Conservation (phyloP, 2,888 invertebrate genomes). For the Acleris sparsana region DNA sequence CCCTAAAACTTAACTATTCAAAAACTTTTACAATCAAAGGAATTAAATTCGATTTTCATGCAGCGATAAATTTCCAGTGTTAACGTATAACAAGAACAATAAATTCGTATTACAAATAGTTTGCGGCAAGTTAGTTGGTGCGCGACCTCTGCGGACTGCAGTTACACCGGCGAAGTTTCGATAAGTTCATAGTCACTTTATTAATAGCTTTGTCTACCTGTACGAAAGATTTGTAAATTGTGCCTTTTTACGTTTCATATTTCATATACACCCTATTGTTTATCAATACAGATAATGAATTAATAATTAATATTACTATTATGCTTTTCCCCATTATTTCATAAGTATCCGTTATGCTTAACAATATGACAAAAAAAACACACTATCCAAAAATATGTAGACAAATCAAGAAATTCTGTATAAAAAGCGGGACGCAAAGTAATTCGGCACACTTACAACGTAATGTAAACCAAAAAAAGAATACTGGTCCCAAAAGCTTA, state of each 20-base stretch:
- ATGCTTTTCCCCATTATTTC: background rate
- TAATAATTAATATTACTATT: background rate
- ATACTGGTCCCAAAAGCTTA: slow-evolving; percentile 81
- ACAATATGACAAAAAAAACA: slow-evolving; percentile 34
- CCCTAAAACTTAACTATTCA: background rate
- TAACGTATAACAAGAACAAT: slow-evolving; percentile 55
- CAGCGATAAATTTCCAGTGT: slow-evolving; percentile 37
- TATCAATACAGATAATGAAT: background rate
- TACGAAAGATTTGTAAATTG: slow-evolving; percentile 22
- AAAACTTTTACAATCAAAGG: slow-evolving; percentile 21
- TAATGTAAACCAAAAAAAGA: slow-evolving; percentile 82
- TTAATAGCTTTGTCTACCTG: slow-evolving; percentile 63
- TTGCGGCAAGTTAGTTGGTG: slow-evolving; percentile 76
- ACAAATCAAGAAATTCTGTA: slow-evolving; percentile 72
- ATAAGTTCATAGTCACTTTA: slow-evolving; percentile 77
- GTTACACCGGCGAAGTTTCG: slow-evolving; percentile 69
- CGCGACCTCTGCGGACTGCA: slow-evolving; percentile 71
- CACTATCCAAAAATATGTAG: slow-evolving; percentile 56
- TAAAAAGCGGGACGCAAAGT: slow-evolving; percentile 75
- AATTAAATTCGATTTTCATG: slow-evolving; percentile 31
- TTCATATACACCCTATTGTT: no score
- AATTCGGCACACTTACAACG: slow-evolving; percentile 81
- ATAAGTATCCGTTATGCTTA: background rate
- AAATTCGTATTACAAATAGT: slow-evolving; percentile 79
- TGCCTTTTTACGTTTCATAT: no score